Conservation (phyloP, 2,113 vertebrate genomes). For the Thermophis baileyi region DNA sequence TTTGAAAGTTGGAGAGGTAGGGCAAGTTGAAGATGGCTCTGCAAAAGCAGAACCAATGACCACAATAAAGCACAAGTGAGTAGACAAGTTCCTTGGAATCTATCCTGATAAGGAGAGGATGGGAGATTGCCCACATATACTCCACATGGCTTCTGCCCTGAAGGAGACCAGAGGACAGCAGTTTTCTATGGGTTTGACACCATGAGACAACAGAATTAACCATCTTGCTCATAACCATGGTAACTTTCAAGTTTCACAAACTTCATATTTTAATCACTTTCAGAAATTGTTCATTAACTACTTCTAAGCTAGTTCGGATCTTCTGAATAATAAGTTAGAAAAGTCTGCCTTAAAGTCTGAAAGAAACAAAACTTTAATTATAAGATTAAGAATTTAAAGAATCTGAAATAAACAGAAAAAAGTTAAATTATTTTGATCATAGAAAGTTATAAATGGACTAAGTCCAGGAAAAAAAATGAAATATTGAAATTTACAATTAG, state of each 20-base stretch:
- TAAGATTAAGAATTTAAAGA: neutral
- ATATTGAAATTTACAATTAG: neutral
- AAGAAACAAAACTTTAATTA: neutral
- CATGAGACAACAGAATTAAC: neutral
- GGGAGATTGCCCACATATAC: neutral
- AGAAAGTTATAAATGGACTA: neutral
- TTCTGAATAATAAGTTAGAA: neutral
- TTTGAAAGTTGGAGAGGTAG: neutral
- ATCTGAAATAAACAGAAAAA: neutral
- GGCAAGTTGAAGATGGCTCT: neutral
- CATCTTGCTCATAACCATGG: neutral
- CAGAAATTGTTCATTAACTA: neutral
- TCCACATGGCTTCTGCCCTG: neutral
- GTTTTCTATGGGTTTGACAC: neutral
- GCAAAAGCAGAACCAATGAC: neutral
- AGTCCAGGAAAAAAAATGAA: neutral
- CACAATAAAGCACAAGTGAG: neutral
- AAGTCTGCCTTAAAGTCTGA: neutral
- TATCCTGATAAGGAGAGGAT: neutral
- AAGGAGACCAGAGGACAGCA: neutral
- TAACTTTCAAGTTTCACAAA: neutral
- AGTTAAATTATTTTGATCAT: neutral
- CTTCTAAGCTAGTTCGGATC: neutral
- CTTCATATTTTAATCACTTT: neutral
- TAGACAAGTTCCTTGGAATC: neutral